A percentile compares a stretch with the other conserved stretches of the same genome.
Evolutionary conservation across 2,797 vertebrate species (phyloP).

Genomic region (Myripristis jacobus): DNA sequence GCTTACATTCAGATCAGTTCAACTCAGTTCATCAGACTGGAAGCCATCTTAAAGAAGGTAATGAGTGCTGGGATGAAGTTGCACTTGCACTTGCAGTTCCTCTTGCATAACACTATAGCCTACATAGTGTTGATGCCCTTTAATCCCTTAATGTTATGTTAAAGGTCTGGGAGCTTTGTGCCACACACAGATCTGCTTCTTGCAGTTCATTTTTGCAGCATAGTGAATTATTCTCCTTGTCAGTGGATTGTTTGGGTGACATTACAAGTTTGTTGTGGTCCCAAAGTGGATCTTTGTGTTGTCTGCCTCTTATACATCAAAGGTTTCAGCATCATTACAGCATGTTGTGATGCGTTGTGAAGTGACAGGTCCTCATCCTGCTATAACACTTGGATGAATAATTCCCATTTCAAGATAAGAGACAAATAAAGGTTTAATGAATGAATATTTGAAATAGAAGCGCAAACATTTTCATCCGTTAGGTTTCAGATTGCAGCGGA

Average conservation of each 20-base stretch:
- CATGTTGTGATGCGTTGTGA: slow-evolving; percentile 20
- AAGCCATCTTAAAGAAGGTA: slow-evolving; percentile 6
- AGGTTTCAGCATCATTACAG: slow-evolving; percentile 31
- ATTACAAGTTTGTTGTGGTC: slow-evolving; percentile 23
- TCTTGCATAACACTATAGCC: no score
- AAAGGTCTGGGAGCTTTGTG: slow-evolving; percentile 3
- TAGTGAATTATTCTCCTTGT: slow-evolving; percentile 29
- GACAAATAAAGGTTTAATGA: slow-evolving; percentile 37
- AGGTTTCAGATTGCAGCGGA: background rate
- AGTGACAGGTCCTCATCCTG: slow-evolving; percentile 25
- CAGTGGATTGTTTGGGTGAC: slow-evolving; percentile 24
- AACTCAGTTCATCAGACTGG: slow-evolving; percentile 29
- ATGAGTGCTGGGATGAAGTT: background rate
- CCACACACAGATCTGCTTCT: slow-evolving; percentile 20
- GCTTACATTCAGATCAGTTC: slow-evolving; percentile 20
- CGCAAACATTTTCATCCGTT: slow-evolving; percentile 18
- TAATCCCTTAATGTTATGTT: background rate
- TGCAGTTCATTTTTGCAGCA: slow-evolving; percentile 8
- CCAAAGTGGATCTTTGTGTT: slow-evolving; percentile 26
- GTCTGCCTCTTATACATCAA: slow-evolving; percentile 18
- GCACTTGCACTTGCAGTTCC: no score
- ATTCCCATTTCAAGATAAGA: slow-evolving; percentile 37
- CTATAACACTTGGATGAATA: slow-evolving; percentile 14
- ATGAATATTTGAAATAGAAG: slow-evolving; percentile 39
- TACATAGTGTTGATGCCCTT: background rate